Percentiles rank a stretch among this genome's conserved stretches.
These are phyloP conservation scores for Oxystoma pomonae DNA, from an alignment of 2,888 invertebrate genomes.

Conservation along the genomic window DNA sequence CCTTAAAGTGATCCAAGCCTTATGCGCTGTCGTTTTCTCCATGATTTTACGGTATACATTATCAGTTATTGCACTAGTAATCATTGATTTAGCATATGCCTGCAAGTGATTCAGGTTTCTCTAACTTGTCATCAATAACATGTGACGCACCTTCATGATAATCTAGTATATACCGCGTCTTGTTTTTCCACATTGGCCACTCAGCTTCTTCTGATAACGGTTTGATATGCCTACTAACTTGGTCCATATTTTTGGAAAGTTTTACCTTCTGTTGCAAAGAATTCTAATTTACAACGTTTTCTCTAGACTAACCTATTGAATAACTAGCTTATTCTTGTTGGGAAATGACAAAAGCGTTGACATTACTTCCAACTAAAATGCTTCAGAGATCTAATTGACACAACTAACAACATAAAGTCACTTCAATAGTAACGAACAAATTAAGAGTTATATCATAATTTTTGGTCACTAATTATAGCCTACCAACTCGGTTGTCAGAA, in stretches of 20 bases:
- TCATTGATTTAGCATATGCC: constrained; percentile 37
- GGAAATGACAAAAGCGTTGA: no score
- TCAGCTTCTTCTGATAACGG: constrained; percentile 9
- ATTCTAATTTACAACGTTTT: neutral
- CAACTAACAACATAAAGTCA: no score
- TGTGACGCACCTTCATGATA: constrained; percentile 37
- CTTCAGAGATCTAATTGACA: no score
- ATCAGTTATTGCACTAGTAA: constrained; percentile 35
- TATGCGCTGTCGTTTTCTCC: constrained; percentile 35
- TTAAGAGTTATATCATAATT: no score
- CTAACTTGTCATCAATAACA: constrained; percentile 30
- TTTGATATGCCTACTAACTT: constrained; percentile 11
- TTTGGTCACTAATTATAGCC: no score
- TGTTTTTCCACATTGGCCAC: no score
- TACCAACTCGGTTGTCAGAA: no score
- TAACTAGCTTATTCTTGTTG: neutral
- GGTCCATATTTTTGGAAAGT: constrained; percentile 7
- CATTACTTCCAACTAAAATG: no score
- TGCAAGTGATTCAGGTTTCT: constrained; percentile 27
- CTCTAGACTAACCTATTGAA: constrained; percentile 7
- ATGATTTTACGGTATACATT: constrained; percentile 38
- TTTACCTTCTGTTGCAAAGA: no score
- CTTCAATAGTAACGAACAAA: no score
- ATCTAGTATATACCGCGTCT: constrained; percentile 33
- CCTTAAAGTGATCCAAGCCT: constrained; percentile 27